A percentile compares a stretch with the other conserved stretches of the same genome.
These are phyloP conservation scores for Bombycilla garrulus DNA, from an alignment of 2,113 vertebrate genomes.

Conservation along the genomic window DNA sequence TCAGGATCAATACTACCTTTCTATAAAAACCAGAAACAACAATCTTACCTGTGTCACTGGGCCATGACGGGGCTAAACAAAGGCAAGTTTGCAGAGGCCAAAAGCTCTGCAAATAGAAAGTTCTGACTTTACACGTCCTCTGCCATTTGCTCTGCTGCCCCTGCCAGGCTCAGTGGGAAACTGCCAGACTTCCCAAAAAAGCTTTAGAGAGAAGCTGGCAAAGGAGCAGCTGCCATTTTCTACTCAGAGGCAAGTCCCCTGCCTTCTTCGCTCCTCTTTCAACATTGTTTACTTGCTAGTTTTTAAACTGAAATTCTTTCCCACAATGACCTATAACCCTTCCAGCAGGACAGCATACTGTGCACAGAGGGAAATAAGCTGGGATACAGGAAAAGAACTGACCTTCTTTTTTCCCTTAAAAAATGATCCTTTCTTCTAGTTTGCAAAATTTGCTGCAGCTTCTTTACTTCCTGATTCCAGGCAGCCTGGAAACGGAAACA, in stretches of 20 bases:
- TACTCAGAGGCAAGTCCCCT: not conserved
- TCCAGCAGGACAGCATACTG: not conserved
- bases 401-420: slow-evolving; percentile 20
- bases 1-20: not conserved
- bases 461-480: slow-evolving; percentile 63
- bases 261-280: not conserved
- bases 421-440: slow-evolving; percentile 41
- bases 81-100: not conserved
- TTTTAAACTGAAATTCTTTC: slow-evolving; percentile 16
- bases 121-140: not conserved
- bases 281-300: not conserved
- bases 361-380: not conserved
- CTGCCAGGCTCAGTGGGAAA: not conserved
- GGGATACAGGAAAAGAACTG: slow-evolving; percentile 5
- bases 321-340: not conserved
- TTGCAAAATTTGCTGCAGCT: slow-evolving; percentile 34
- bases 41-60: not conserved
- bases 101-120: not conserved
- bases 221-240: slow-evolving; percentile 41
- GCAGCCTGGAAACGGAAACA: slow-evolving; percentile 63
- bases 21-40: not conserved
- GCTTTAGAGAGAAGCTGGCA: not conserved
- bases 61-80: not conserved
- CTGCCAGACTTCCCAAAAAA: not conserved
- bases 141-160: slow-evolving; percentile 1